Conservation (phyloP, 2,113 vertebrate species). For the Chelonoidis abingdonii region DNA sequence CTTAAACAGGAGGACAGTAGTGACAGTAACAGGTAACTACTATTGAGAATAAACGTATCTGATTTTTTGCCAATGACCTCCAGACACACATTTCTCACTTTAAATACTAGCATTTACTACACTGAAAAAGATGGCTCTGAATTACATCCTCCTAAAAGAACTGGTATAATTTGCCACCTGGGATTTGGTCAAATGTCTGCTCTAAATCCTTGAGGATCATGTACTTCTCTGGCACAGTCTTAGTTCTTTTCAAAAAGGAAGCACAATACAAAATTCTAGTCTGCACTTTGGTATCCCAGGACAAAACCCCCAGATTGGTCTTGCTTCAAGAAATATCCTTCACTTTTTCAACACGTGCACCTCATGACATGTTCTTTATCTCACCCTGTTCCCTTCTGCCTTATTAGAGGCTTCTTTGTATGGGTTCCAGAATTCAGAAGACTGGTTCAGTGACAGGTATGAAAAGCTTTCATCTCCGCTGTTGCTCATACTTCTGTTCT, state of each 20-base stretch:
- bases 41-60: background rate
- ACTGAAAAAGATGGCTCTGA: background rate
- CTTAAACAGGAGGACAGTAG: background rate
- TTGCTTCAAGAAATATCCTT: slow-evolving; percentile 1
- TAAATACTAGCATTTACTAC: slow-evolving; percentile 18
- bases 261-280: slow-evolving; percentile 2
- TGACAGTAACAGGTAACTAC: background rate
- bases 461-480: slow-evolving; percentile 47
- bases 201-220: slow-evolving; percentile 39
- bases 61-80: background rate
- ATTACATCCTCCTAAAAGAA: background rate
- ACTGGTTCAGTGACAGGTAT: slow-evolving; percentile 28
- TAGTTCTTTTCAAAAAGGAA: slow-evolving; percentile 35
- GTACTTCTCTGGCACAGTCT: slow-evolving; percentile 5
- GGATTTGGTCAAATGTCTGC: slow-evolving; percentile 29
- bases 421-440: slow-evolving; percentile 47
- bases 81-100: slow-evolving; percentile 2
- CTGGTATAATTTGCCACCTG: slow-evolving; percentile 57
- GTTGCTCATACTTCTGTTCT: background rate
- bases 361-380: slow-evolving; percentile 32
- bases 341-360: slow-evolving; percentile 18
- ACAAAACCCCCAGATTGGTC: slow-evolving; percentile 26
- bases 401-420: slow-evolving; percentile 38
- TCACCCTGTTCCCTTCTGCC: background rate
- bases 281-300: background rate